phyloP scores from a whole-genome alignment of 2,797 vertebrate genomes.

The Coracias cyanogaster region DNA sequence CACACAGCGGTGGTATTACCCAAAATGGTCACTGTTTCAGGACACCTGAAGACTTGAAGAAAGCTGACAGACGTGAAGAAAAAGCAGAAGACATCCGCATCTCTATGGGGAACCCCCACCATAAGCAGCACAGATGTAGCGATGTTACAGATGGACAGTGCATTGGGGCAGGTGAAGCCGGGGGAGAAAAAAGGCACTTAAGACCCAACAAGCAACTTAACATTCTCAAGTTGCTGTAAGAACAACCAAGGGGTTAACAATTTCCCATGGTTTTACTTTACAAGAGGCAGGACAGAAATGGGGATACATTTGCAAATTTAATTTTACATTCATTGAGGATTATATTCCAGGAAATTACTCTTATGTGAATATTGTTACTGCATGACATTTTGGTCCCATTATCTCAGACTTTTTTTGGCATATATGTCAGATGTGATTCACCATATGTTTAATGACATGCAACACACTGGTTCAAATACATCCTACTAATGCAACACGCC shows the following conservation, averaged over 20 bases:
- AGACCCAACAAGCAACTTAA: neutral
- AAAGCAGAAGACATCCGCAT: neutral
- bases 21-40: neutral
- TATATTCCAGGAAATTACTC: conserved; percentile 45
- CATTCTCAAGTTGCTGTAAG: neutral
- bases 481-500: neutral
- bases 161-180: neutral
- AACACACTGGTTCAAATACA: conserved; percentile 17
- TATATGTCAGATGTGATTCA: conserved; percentile 31
- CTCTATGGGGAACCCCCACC: neutral
- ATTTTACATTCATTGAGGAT: conserved; percentile 10
- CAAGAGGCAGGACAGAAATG: neutral
- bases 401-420: conserved; percentile 35
- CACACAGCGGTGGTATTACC: accelerated
- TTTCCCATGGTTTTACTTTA: neutral
- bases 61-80: neutral
- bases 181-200: neutral
- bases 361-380: neutral
- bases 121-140: accelerated
- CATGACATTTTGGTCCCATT: conserved; percentile 56
- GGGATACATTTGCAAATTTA: neutral
- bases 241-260: neutral
- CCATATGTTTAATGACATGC: conserved; percentile 1
- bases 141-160: neutral
- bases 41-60: neutral